A percentile compares a stretch with the other conserved stretches of the same genome.
Conservation (phyloP, 2,797 vertebrate genomes). For the Microchirus variegatus region DNA sequence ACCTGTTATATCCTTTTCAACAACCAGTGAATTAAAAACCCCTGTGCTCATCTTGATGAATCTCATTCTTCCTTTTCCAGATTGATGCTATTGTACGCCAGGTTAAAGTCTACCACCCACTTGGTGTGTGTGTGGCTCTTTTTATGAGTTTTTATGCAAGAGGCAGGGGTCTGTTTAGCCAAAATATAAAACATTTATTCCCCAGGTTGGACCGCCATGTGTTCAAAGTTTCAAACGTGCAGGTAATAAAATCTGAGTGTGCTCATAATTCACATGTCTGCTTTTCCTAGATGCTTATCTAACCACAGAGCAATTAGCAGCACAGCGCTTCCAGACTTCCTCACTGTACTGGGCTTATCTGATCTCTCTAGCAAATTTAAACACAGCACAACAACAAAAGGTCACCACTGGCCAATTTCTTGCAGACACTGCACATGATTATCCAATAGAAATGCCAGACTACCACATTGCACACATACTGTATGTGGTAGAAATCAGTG, state of each 20-base stretch:
- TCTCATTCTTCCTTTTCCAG: constrained; percentile 65
- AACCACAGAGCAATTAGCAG: constrained; percentile 68
- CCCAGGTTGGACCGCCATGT: constrained; percentile 38
- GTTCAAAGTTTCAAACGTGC: constrained; percentile 47
- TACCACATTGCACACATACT: constrained; percentile 13
- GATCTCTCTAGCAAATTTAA: constrained; percentile 39
- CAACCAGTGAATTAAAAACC: constrained; percentile 69
- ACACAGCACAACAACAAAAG: constrained; percentile 45
- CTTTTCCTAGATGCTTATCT: constrained; percentile 68
- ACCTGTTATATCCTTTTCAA: constrained; percentile 54
- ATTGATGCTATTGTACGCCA: constrained; percentile 57
- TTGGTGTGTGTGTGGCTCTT: constrained; percentile 6
- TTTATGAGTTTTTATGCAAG: constrained; percentile 13
- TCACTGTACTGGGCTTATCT: constrained; percentile 36
- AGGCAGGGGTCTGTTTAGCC: constrained; percentile 34
- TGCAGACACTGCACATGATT: constrained; percentile 29
- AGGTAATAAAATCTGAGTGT: constrained; percentile 49
- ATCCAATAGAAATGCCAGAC: constrained; percentile 29
- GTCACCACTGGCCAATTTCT: constrained; percentile 42
- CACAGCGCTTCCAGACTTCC: constrained; percentile 45
- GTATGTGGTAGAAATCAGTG: constrained; percentile 10
- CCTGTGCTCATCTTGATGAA: constrained; percentile 63
- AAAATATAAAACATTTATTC: constrained; percentile 54
- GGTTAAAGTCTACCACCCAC: constrained; percentile 64
- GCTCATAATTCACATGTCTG: constrained; percentile 65